Base-by-base conservation (phyloP, 2,113 vertebrate species). In the Strix uralensis region DNA sequence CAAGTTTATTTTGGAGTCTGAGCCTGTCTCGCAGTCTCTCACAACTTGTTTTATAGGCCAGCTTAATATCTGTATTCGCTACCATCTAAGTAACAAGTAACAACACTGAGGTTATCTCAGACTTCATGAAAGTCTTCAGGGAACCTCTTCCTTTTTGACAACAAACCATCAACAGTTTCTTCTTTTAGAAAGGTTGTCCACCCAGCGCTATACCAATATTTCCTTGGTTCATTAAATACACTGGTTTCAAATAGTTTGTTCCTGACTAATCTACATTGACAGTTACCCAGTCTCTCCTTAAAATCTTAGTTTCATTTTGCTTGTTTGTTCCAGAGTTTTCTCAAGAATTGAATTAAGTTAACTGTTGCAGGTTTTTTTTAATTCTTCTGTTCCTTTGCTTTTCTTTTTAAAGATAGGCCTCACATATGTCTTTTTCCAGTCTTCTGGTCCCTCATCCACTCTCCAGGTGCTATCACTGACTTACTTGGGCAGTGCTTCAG, bases 311-410 rank as follows among this genome's bases (percentile, higher is more conserved):
- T 89, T 62, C 19, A 11, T 29, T 86, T 77, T 36, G 6, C 34
- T 91, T 63, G 36, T 70, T 25, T 40, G 17, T 74, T 78, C 19
- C 77, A 70, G 38, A 58, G 15, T 7, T 86, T 82, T 49, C 30
- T 79, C 67, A 77, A 27, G 1, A 83, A 44, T 7, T 73, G 10
- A 62, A 54, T 27, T 72, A 88, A 29, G 9, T 11, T 47, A 21
- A 25, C 13, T 21, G 5, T 20, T 30, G 46, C 34, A 13, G 0
- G 0, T 4, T 7, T 6, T 51, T n/a, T 71, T 38, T 34, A n/a
- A 46, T 52, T 51, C 57, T 72, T 88, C 22, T 23, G 23, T 65
- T 38, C 29, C 21, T 69, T 74, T 86, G 58, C 18, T 9, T 7
- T 30, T 79, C 21, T 38, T 51, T 63, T 75, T 55, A 49, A 44